phyloP scores from a whole-genome alignment of 2,888 invertebrate genomes.

The Bimastos eiseni region DNA sequence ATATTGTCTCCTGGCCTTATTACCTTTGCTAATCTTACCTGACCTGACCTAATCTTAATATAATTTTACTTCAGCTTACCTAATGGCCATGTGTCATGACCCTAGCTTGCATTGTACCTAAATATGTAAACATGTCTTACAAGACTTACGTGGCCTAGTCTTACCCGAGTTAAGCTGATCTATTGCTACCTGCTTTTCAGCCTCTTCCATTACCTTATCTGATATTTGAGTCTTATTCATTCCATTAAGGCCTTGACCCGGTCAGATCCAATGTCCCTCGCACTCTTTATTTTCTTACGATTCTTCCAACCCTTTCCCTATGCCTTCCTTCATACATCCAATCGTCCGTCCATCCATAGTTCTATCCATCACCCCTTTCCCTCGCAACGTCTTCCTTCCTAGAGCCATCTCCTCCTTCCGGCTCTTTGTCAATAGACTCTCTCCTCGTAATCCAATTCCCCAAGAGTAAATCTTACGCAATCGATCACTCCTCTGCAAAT shows the following conservation, averaged over 20 bases:
- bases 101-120: too few species aligned
- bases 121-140: too few species aligned
- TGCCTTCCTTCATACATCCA: background rate
- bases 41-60: too few species aligned
- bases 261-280: background rate
- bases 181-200: background rate
- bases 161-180: background rate
- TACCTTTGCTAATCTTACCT: too few species aligned
- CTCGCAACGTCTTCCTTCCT: too few species aligned
- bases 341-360: background rate
- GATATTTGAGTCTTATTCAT: too few species aligned
- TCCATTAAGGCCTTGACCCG: background rate
- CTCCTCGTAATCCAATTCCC: background rate
- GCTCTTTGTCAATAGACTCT: background rate
- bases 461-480: background rate
- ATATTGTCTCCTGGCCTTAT: too few species aligned
- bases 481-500: constrained; percentile 13
- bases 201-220: background rate
- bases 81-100: too few species aligned
- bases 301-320: background rate
- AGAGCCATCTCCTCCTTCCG: background rate
- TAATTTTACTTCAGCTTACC: too few species aligned
- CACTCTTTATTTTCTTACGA: background rate
- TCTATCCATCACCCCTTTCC: background rate
- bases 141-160: background rate